phyloP scores from a whole-genome alignment of 2,888 invertebrate species.

The Spicauda simplicius region DNA sequence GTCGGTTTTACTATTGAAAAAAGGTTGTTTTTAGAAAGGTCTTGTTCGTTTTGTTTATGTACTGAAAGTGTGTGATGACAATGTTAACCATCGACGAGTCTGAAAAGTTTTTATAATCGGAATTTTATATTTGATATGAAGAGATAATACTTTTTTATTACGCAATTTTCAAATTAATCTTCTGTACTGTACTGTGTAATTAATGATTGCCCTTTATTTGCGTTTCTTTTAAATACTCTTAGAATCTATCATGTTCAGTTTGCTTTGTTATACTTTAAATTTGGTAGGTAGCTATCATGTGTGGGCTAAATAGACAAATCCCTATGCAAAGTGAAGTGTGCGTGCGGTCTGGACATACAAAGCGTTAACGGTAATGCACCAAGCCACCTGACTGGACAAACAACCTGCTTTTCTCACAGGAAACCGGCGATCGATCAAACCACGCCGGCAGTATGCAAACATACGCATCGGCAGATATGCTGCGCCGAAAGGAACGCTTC shows the following conservation, averaged over 20 bases:
- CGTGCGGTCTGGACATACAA: slow-evolving; percentile 61
- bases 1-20: background rate
- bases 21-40: too few species aligned
- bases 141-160: too few species aligned
- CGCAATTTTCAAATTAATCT: too few species aligned
- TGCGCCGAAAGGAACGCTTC: slow-evolving; percentile 59
- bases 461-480: slow-evolving; percentile 67
- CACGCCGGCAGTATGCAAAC: slow-evolving; percentile 75
- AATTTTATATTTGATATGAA: too few species aligned
- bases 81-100: too few species aligned
- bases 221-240: too few species aligned
- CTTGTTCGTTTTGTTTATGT: too few species aligned
- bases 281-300: background rate
- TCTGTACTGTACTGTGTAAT: too few species aligned
- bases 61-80: too few species aligned
- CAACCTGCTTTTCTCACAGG: slow-evolving; percentile 78
- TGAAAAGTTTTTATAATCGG: too few species aligned
- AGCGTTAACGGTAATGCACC: slow-evolving; percentile 68
- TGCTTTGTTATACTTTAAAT: background rate
- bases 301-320: slow-evolving; percentile 42
- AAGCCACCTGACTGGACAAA: slow-evolving; percentile 73
- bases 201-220: too few species aligned
- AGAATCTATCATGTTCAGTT: too few species aligned
- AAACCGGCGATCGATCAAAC: slow-evolving; percentile 77
- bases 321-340: slow-evolving; percentile 44